These are phyloP conservation scores for Morpho helenor DNA, from an alignment of 2,888 invertebrate genomes.

Conservation along the genomic window DNA sequence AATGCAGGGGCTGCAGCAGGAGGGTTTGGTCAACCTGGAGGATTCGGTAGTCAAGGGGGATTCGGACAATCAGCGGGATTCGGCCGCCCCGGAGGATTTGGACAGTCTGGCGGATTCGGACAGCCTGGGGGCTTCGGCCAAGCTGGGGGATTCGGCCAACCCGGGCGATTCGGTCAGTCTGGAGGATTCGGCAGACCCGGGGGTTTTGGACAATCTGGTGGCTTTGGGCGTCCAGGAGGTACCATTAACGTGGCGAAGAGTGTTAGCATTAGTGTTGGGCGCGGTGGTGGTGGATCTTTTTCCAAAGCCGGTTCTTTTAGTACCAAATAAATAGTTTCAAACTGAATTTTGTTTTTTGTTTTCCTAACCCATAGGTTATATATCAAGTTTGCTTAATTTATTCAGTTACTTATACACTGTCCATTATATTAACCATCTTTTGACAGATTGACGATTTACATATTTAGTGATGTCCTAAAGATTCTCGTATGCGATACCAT, in stretches of 20 bases:
- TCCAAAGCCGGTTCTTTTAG: slow-evolving; percentile 31
- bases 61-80: slow-evolving; percentile 10
- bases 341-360: too few relatives aligned
- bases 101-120: slow-evolving; percentile 2
- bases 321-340: background rate
- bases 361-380: too few relatives aligned
- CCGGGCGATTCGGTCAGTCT: slow-evolving; percentile 8
- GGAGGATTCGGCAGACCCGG: slow-evolving; percentile 14
- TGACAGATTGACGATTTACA: too few relatives aligned
- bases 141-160: background rate
- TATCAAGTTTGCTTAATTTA: too few relatives aligned
- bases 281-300: slow-evolving; percentile 28
- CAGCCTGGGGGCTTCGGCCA: slow-evolving; percentile 13
- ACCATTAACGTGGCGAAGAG: slow-evolving; percentile 45
- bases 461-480: too few relatives aligned
- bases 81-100: slow-evolving; percentile 11
- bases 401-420: too few relatives aligned
- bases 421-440: too few relatives aligned
- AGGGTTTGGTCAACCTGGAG: slow-evolving; percentile 1
- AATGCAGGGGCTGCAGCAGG: background rate
- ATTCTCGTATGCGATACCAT: too few relatives aligned
- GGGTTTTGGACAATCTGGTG: slow-evolving; percentile 20
- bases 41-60: slow-evolving; percentile 4
- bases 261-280: slow-evolving; percentile 39
- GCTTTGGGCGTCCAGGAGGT: slow-evolving; percentile 14